phyloP scores from a whole-genome alignment of 2,888 invertebrate species.

The Aleiodes leptofemur region DNA sequence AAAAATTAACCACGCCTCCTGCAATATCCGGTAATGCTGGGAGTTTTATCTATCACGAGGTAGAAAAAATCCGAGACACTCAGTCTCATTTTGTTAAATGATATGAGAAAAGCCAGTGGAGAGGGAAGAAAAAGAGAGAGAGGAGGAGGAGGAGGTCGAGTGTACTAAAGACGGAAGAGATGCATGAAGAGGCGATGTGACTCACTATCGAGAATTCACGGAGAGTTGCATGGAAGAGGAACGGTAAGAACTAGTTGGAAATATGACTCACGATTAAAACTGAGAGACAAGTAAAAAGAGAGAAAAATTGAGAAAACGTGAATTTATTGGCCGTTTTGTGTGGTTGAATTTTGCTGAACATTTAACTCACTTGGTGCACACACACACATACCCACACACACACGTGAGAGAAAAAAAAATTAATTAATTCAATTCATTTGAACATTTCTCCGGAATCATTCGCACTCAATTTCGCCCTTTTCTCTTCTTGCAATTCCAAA shows the following conservation, averaged over 20 bases:
- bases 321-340: neutral
- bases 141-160: conserved; percentile 8
- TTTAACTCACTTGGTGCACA: too few species aligned
- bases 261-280: conserved; percentile 28
- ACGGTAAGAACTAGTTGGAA: conserved; percentile 5
- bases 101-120: conserved; percentile 30
- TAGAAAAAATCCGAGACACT: conserved; percentile 28
- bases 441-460: neutral
- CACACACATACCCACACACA: too few species aligned
- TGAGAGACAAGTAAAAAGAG: neutral
- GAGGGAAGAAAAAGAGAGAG: conserved; percentile 13
- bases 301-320: conserved; percentile 9
- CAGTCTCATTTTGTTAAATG: conserved; percentile 33
- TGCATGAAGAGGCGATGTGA: conserved; percentile 39
- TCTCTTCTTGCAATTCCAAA: neutral
- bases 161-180: conserved; percentile 21
- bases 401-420: too few species aligned
- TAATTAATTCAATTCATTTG: too few species aligned
- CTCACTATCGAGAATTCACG: conserved; percentile 50
- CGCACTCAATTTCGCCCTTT: neutral
- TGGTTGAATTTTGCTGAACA: too few species aligned
- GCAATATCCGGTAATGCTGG: conserved; percentile 20
- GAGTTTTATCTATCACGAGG: conserved; percentile 19
- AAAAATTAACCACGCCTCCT: conserved; percentile 13
- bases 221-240: conserved; percentile 13